Evolutionary conservation across 2,113 vertebrate species (phyloP).

Genomic region (Phrynosoma platyrhinos): DNA sequence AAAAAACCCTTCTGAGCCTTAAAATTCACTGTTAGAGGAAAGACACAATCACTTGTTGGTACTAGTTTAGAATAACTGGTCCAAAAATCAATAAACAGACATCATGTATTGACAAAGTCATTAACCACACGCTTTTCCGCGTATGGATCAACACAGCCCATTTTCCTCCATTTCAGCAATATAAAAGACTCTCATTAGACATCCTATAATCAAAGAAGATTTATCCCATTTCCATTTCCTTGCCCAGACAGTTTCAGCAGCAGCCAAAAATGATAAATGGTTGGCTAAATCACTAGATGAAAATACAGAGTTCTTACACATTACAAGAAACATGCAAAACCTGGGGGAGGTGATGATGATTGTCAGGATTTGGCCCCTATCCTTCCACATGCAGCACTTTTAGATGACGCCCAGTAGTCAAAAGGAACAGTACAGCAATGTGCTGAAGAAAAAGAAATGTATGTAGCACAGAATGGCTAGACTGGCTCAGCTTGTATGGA

Average conservation of each 20-base stretch:
- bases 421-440: background rate
- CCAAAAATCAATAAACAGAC: constrained; percentile 20
- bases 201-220: background rate
- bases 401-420: background rate
- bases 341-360: background rate
- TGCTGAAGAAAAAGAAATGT: background rate
- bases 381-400: background rate
- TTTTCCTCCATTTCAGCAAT: constrained; percentile 9
- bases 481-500: background rate
- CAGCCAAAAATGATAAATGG: background rate
- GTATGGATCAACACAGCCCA: background rate
- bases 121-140: background rate
- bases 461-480: background rate
- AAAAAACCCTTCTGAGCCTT: background rate
- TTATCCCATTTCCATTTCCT: constrained; percentile 17
- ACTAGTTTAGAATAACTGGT: background rate
- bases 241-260: background rate
- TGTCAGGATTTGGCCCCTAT: background rate
- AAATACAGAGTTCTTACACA: background rate
- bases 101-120: background rate
- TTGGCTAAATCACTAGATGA: background rate
- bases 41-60: background rate
- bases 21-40: background rate
- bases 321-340: background rate
- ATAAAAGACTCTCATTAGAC: background rate